Evolutionary conservation across 2,888 invertebrate genomes (phyloP).

Genomic region (Choristoneura rosaceana): DNA sequence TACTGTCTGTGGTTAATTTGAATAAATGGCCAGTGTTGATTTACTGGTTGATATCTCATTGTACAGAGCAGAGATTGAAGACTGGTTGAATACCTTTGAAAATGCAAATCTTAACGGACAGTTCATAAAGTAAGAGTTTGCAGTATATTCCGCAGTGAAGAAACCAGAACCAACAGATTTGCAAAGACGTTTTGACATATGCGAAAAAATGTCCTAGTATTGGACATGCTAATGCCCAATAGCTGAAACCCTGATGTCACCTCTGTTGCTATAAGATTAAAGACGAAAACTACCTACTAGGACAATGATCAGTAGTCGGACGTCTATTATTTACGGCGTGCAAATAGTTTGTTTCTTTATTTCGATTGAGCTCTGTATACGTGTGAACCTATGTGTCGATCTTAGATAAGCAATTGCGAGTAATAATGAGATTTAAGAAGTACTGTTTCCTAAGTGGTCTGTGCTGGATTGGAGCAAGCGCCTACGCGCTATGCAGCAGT

Average conservation of each 20-base stretch:
- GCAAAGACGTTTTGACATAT: too few relatives aligned
- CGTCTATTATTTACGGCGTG: too few relatives aligned
- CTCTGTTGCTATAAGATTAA: too few relatives aligned
- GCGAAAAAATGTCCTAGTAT: too few relatives aligned
- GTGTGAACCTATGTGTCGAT: too few relatives aligned
- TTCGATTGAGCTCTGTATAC: too few relatives aligned
- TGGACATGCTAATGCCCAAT: too few relatives aligned
- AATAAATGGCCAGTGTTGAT: constrained; percentile 62
- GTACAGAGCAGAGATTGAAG: constrained; percentile 28
- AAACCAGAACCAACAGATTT: background rate
- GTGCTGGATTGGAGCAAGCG: constrained; percentile 42
- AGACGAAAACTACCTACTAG: too few relatives aligned
- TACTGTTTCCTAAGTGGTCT: constrained; percentile 13
- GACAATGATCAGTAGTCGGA: too few relatives aligned
- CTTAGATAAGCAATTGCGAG: background rate
- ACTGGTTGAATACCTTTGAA: constrained; percentile 41
- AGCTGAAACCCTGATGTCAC: too few relatives aligned
- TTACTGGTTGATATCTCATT: constrained; percentile 47
- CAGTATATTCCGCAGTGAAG: background rate
- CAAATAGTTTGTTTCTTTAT: too few relatives aligned
- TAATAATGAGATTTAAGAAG: background rate
- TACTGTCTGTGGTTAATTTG: constrained; percentile 58
- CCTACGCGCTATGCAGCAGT: constrained; percentile 49
- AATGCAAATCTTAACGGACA: background rate
- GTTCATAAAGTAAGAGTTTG: too few relatives aligned